Base-by-base conservation (phyloP, 2,113 vertebrate genomes). In the Tautogolabrus adspersus region DNA sequence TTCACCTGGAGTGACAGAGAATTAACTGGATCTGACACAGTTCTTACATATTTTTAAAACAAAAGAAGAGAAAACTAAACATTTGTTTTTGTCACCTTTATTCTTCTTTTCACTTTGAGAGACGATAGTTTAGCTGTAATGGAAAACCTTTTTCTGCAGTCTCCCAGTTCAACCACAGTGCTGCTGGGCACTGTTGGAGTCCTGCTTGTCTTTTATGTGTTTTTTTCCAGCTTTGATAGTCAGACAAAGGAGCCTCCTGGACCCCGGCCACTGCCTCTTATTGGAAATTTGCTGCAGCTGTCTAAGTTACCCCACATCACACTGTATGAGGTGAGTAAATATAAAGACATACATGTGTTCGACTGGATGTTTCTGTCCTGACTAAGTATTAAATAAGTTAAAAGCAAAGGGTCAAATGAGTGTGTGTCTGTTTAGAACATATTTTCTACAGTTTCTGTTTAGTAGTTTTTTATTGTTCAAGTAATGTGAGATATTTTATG, bases 1-100 rank as follows among this genome's bases (percentile, higher is more conserved):
- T 64, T 86, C 93, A 6, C 89, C 93, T 42, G 93, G 93, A 38
- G 77, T 93, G 40, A 85, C 90, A 34, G 57, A 18, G 56, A 88
- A 94, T 19, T 89, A 96, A 3, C 68, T 95, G 70, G 91, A 94
- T 26, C 82, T 95, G 68, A 92, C 75, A 5, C 91, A 92, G 4
- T 26, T 26, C 26, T 26, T 26, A 4, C 26, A 26, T 4, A 26
- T 26, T 26, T 26, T 26, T 26, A 2, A 26, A 26, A 26, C 2
- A 52, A 81, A 84, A 15, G 65, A 94, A n/a, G 59, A 80, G 51
- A 34, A 34, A 4, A 26, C 2, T 3, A 26, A 26, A 34, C 30
- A 34, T 34, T 34, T 5, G 30, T 6, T 4, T 6, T 34, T 34
- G 30, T 34, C 30, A 34, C 30, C 3, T 34, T 6, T 34, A 1